Conservation (phyloP, 2,797 vertebrate species). For the Chrosomus eos region DNA sequence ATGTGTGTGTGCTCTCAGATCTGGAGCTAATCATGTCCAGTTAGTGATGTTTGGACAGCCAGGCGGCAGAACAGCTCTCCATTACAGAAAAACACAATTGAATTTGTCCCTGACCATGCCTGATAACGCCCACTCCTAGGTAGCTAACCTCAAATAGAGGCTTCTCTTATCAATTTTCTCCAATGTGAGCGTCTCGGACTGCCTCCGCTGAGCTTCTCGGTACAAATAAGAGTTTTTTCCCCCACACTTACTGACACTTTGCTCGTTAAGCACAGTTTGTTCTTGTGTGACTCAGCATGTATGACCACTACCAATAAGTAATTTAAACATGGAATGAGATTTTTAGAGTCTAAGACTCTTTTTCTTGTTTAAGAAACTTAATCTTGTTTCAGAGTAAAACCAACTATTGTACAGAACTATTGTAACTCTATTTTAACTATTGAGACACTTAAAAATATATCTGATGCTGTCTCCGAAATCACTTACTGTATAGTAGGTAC, state of each 20-base stretch:
- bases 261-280: not conserved
- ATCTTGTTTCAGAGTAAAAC: not conserved
- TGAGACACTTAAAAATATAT: not conserved
- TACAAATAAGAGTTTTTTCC: slow-evolving; percentile 14
- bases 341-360: not conserved
- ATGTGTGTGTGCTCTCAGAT: slow-evolving; percentile 58
- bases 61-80: slow-evolving; percentile 69
- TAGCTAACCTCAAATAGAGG: slow-evolving; percentile 52
- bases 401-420: not conserved
- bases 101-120: slow-evolving; percentile 69
- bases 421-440: not conserved
- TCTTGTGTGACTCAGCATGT: not conserved
- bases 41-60: slow-evolving; percentile 73
- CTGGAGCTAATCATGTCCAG: slow-evolving; percentile 70
- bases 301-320: not conserved
- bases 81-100: slow-evolving; percentile 79
- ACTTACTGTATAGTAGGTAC: no score
- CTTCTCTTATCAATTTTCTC: slow-evolving; percentile 63
- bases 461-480: not conserved
- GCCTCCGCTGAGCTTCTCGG: slow-evolving; percentile 22
- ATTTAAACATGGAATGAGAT: not conserved
- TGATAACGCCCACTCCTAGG: slow-evolving; percentile 55
- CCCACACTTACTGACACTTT: not conserved
- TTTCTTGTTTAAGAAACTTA: not conserved
- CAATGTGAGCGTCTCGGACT: slow-evolving; percentile 19